These are phyloP conservation scores for Sardina pilchardus DNA, from an alignment of 2,113 vertebrate species.

Conservation along the genomic window DNA sequence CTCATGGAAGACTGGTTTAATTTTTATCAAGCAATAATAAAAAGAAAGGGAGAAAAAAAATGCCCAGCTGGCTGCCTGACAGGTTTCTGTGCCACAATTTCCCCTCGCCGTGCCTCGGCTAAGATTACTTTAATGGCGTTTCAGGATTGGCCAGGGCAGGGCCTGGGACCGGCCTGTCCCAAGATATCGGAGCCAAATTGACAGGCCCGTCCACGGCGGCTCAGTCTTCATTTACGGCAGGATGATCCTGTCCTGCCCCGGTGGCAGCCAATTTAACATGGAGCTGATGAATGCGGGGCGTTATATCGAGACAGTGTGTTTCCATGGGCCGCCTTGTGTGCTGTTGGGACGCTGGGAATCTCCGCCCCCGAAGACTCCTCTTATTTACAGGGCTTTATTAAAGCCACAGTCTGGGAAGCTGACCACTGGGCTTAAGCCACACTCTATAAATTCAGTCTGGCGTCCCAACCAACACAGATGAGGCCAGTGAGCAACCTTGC, in stretches of 20 bases:
- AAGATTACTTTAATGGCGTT: slow-evolving; percentile 61
- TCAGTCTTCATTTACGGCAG: slow-evolving; percentile 72
- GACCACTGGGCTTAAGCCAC: slow-evolving; percentile 6
- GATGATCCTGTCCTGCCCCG: slow-evolving; percentile 62
- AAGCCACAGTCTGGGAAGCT: background rate
- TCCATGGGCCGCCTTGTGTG: slow-evolving; percentile 51
- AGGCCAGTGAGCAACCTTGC: background rate
- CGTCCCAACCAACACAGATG: background rate
- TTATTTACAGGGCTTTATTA: slow-evolving; percentile 37
- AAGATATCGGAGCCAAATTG: slow-evolving; percentile 73
- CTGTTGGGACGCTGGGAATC: slow-evolving; percentile 27
- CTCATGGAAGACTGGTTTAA: slow-evolving; percentile 40
- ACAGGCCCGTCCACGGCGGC: slow-evolving; percentile 65
- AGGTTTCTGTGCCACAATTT: slow-evolving; percentile 55
- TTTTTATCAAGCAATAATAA: slow-evolving; percentile 55
- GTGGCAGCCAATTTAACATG: slow-evolving; percentile 74
- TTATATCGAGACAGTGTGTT: slow-evolving; percentile 52
- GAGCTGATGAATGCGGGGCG: slow-evolving; percentile 64
- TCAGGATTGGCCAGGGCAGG: slow-evolving; percentile 64
- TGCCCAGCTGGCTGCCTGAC: slow-evolving; percentile 18
- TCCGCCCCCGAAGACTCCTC: slow-evolving; percentile 7
- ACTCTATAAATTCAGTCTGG: background rate
- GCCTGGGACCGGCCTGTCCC: slow-evolving; percentile 54
- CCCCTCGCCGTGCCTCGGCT: slow-evolving; percentile 52
- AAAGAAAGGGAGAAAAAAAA: slow-evolving; percentile 12